Evolutionary conservation across 2,888 invertebrate species (phyloP).

Genomic region (Pseudanteris insignis): DNA sequence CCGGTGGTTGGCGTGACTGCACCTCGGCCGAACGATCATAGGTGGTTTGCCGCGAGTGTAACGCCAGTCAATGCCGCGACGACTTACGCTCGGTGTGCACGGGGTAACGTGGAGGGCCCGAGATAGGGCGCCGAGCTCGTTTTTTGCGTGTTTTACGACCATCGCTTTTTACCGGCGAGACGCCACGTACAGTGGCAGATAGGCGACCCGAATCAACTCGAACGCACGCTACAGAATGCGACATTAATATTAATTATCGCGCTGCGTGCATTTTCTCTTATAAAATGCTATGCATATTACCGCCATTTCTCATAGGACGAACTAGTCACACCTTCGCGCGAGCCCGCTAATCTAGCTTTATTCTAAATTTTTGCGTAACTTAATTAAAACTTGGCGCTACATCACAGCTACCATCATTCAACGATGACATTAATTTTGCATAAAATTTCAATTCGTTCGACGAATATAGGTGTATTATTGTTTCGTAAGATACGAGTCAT

Average conservation of each 20-base stretch:
- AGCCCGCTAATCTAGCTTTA: constrained; percentile 15
- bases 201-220: constrained; percentile 50
- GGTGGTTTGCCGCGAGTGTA: constrained; percentile 21
- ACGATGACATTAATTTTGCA: too few species aligned
- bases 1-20: constrained; percentile 48
- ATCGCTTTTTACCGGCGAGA: constrained; percentile 48
- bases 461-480: too few species aligned
- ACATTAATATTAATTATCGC: constrained; percentile 58
- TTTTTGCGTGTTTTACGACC: constrained; percentile 52
- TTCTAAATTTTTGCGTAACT: constrained; percentile 15
- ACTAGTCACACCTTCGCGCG: constrained; percentile 11
- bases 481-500: too few species aligned
- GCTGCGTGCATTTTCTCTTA: constrained; percentile 39
- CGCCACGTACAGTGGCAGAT: constrained; percentile 26
- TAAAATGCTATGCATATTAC: constrained; percentile 40
- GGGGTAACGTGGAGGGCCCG: constrained; percentile 28
- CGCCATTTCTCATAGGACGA: constrained; percentile 23
- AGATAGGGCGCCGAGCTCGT: constrained; percentile 37
- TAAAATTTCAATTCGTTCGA: too few species aligned
- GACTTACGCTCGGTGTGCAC: constrained; percentile 13
- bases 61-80: constrained; percentile 35
- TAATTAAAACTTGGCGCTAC: constrained; percentile 4
- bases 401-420: too few species aligned
- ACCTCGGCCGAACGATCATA: constrained; percentile 37
- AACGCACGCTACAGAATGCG: constrained; percentile 47